Conservation (phyloP, 2,888 invertebrate genomes). For the Poecilobothrus nobilitatus region DNA sequence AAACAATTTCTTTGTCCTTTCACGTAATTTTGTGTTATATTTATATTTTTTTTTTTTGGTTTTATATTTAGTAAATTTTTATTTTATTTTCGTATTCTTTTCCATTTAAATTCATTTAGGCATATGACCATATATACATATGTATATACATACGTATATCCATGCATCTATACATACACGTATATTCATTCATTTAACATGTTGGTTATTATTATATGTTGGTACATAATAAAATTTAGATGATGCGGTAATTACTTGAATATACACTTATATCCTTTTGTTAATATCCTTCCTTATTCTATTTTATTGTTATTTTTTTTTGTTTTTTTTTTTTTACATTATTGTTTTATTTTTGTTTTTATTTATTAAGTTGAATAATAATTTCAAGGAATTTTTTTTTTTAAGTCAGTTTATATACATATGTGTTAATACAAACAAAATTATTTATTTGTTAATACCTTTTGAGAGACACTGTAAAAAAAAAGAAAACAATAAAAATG, state of each 20-base stretch:
- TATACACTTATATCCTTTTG: neutral
- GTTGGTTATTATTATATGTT: too few relatives aligned
- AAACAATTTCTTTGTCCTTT: too few relatives aligned
- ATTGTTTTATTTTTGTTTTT: neutral
- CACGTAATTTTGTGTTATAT: neutral
- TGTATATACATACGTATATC: neutral
- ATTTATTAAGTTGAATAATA: constrained; percentile 5
- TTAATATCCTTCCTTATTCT: neutral
- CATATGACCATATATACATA: too few relatives aligned
- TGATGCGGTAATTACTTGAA: neutral
- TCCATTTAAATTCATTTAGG: too few relatives aligned
- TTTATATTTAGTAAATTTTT: neutral
- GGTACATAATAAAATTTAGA: neutral
- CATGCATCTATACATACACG: neutral
- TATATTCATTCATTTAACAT: too few relatives aligned
- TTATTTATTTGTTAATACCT: constrained; percentile 10
- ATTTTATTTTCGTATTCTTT: neutral
- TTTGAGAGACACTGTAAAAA: neutral
- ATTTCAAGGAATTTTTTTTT: neutral
- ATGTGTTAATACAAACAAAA: constrained; percentile 10
- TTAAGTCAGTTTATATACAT: neutral
- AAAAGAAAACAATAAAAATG: neutral
- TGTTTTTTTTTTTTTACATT: neutral
- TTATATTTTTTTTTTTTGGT: neutral
- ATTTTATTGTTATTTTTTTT: neutral